Base-by-base conservation (phyloP, 2,797 vertebrate species). In the Sebastes jordani region DNA sequence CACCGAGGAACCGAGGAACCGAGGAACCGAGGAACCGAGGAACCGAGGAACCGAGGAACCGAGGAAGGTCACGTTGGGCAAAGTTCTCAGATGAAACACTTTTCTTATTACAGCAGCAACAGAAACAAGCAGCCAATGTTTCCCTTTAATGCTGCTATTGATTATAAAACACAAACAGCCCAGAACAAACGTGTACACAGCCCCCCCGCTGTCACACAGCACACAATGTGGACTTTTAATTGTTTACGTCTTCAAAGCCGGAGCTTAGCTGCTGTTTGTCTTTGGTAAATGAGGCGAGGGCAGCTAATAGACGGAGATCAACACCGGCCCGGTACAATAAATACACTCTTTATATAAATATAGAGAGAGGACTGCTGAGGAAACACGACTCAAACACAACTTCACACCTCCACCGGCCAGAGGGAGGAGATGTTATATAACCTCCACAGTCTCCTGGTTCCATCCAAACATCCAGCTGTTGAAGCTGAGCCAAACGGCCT, bases 201-300 rank as follows among this genome's bases (percentile, higher is more conserved):
- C 78, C 76, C 83, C 55, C 60, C 80, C 13, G 38, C 72, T 59
- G 78, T 49, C 70, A 69, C 25, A 71, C 76, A 78, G 49, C 76
- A 60, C 77, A 73, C 59, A 63, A 83, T 74, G 61, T 68, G 62
- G 52, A 62, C 52, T 88, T 90, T 74, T 88, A 92, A 92, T 89
- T 89, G 89, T 87, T 88, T 83, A 75, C 14, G 14, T 82, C 77
- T 83, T 92, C 74, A 89, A 86, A 90, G 86, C 72, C 3, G 10
- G 30, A 75, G 86, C 81, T 87, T 69, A 84, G 85, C 90, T 67
- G 2, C 7, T 86, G 87, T 93, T 93, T 91, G 88, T 87, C 82
- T 91, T 87, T 85, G 83, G 85, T 89, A 89, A 92, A 93, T 87
- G 89, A 88, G 85, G 89, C 86, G 76, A 85, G 80, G 75, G 71